Evolutionary conservation across 2,113 vertebrate genomes (phyloP).

Genomic region (Taurulus bubalis): DNA sequence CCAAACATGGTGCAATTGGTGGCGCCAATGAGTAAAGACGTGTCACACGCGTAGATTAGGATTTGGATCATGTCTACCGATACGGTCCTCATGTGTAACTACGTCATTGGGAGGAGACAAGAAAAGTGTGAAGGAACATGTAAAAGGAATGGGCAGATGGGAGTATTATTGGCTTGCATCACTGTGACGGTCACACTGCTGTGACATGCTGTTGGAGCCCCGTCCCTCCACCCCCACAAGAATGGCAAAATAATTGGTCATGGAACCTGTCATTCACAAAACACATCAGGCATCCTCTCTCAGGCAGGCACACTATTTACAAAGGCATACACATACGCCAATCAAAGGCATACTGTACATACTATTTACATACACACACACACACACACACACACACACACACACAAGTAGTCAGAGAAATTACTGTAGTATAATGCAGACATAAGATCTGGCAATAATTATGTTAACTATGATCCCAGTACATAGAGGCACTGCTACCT

Average conservation of each 20-base stretch:
- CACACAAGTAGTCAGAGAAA: constrained; percentile 76
- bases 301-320: constrained; percentile 76
- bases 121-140: not conserved
- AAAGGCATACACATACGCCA: constrained; percentile 74
- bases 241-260: constrained; percentile 65
- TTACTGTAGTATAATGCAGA: constrained; percentile 69
- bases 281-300: constrained; percentile 48
- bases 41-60: not conserved
- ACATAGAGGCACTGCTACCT: constrained; percentile 73
- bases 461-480: constrained; percentile 58
- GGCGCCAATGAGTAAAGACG: not conserved
- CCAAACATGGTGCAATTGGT: not conserved
- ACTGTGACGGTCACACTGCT: constrained; percentile 36
- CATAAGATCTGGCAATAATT: constrained; percentile 61
- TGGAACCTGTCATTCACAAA: constrained; percentile 61
- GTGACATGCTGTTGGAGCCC: constrained; percentile 22
- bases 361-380: constrained; percentile 76
- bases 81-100: constrained; percentile 15
- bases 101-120: constrained; percentile 21
- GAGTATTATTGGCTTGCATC: constrained; percentile 58
- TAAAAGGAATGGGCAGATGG: constrained; percentile 10
- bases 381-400: constrained; percentile 60
- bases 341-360: constrained; percentile 75
- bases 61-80: constrained; percentile 14
- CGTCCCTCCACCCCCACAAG: constrained; percentile 21